phyloP scores from a whole-genome alignment of 2,797 vertebrate genomes.

The Macropus fuliginosus region DNA sequence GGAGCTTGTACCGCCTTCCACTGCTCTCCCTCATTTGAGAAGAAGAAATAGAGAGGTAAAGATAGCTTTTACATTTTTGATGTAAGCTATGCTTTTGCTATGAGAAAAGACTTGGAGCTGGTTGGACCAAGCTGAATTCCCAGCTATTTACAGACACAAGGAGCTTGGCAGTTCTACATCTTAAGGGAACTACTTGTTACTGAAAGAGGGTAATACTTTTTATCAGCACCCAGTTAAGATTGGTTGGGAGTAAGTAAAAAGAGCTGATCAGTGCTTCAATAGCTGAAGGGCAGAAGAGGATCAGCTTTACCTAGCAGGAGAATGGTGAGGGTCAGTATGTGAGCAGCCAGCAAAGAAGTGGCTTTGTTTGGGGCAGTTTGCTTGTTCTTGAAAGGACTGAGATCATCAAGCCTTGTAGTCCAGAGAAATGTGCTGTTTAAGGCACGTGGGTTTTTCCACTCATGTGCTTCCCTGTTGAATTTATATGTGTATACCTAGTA shows the following conservation, averaged over 20 bases:
- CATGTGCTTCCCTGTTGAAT: background rate
- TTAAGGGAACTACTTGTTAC: background rate
- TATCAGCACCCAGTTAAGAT: background rate
- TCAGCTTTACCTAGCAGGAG: background rate
- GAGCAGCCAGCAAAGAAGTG: background rate
- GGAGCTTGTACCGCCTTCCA: background rate
- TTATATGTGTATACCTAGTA: background rate
- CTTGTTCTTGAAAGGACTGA: background rate
- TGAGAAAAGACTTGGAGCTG: background rate
- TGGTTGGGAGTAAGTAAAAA: background rate
- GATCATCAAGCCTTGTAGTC: background rate
- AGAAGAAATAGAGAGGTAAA: background rate
- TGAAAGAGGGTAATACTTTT: background rate
- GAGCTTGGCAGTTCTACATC: background rate
- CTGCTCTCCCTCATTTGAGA: background rate
- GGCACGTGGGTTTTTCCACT: background rate
- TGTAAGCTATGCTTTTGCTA: background rate
- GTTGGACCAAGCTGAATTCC: background rate
- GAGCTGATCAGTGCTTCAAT: background rate
- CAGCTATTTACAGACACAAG: background rate
- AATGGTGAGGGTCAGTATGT: background rate
- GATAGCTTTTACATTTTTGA: background rate
- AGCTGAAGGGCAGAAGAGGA: background rate
- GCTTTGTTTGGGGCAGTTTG: background rate
- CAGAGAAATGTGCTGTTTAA: background rate